Evolutionary conservation across 1,140 invertebrate species (phyloP).

Genomic region (Scylla paramamosain): DNA sequence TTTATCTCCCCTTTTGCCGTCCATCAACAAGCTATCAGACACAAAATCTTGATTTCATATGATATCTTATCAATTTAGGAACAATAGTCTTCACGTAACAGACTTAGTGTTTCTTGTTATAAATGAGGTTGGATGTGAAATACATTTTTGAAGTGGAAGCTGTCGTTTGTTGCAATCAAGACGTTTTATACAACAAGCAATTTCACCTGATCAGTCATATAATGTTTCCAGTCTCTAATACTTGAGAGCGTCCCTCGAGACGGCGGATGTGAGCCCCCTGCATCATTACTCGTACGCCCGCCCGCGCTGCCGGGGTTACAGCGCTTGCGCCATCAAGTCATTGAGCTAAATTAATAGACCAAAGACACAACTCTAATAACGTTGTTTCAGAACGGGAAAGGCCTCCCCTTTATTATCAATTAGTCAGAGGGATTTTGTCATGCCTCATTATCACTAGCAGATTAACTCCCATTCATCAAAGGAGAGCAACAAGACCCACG

Average conservation of each 20-base stretch:
- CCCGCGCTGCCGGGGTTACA: not conserved
- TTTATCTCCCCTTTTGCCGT: not conserved
- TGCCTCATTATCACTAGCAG: not conserved
- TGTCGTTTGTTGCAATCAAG: not conserved
- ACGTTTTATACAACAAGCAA: not conserved
- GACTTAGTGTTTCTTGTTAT: not conserved
- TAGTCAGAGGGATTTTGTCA: not conserved
- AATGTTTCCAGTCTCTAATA: not conserved
- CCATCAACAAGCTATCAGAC: not conserved
- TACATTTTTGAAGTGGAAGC: not conserved
- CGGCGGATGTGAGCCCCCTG: not conserved
- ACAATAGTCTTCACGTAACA: not conserved
- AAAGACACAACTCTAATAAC: constrained; percentile 23
- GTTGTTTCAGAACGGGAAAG: not conserved
- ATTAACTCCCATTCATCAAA: not conserved
- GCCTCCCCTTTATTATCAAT: not conserved
- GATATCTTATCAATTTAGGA: not conserved
- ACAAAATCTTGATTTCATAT: not conserved
- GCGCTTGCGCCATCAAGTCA: constrained; percentile 17
- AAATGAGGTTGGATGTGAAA: not conserved
- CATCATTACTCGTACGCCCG: constrained; percentile 1
- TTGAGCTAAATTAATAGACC: constrained; percentile 24
- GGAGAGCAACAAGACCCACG: not conserved
- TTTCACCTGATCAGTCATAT: not conserved
- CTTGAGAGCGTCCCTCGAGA: not conserved